A percentile compares a stretch with the other conserved stretches of the same genome.
Evolutionary conservation across 1,140 invertebrate species (phyloP).

Genomic region (Drosophila quadrilineata): DNA sequence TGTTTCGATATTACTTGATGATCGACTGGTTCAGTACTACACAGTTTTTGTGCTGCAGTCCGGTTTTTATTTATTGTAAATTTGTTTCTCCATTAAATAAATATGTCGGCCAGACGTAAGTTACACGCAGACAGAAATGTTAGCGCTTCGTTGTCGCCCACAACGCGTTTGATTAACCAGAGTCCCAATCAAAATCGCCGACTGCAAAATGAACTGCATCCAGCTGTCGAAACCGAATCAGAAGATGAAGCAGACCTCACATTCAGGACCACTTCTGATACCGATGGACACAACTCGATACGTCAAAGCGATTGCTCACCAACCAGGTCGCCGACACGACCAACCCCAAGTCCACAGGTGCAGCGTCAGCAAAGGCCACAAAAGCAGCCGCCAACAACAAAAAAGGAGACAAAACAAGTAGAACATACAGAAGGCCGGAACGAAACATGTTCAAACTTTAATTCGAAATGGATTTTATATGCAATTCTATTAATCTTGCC

Average conservation of each 20-base stretch:
- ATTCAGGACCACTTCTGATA: neutral
- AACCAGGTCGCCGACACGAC: neutral
- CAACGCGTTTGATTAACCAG: neutral
- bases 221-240: conserved; percentile 3
- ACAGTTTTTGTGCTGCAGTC: neutral
- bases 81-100: neutral
- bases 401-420: neutral
- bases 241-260: neutral
- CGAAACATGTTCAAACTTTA: neutral
- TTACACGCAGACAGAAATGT: neutral
- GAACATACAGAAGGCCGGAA: no score
- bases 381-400: neutral
- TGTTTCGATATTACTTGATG: no score
- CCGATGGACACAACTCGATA: neutral
- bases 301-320: neutral
- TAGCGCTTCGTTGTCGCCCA: neutral
- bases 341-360: neutral
- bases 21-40: no score
- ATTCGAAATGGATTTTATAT: neutral
- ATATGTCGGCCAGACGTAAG: neutral
- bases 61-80: neutral
- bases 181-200: neutral
- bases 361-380: neutral
- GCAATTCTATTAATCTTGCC: neutral
- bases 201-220: neutral